These are phyloP conservation scores for Astyanax mexicanus DNA, from an alignment of 2,797 vertebrate genomes.

Conservation along the genomic window DNA sequence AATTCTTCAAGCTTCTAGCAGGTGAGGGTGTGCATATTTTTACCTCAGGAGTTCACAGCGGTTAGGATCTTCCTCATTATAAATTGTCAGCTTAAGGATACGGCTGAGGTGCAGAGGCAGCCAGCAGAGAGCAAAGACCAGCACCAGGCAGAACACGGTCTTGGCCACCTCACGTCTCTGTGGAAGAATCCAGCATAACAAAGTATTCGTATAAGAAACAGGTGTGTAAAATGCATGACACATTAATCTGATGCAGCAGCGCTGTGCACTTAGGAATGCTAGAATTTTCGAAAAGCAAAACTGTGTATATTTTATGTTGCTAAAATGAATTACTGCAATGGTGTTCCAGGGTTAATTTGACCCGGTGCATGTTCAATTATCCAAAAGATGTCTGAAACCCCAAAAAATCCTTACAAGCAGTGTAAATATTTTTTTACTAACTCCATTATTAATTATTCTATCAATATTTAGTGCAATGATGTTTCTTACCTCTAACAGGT, in stretches of 20 bases:
- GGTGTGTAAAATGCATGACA: too few relatives aligned
- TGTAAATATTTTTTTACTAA: too few relatives aligned
- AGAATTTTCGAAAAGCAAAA: background rate
- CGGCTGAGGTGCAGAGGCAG: slow-evolving; percentile 95
- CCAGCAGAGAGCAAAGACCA: slow-evolving; percentile 97
- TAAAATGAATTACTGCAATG: too few relatives aligned
- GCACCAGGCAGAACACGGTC: slow-evolving; percentile 94
- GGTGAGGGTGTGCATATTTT: slow-evolving; percentile 41
- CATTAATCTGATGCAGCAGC: background rate
- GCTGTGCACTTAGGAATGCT: background rate
- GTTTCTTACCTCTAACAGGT: too few relatives aligned
- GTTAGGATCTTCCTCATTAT: slow-evolving; percentile 89
- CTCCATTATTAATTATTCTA: too few relatives aligned
- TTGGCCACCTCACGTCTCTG: slow-evolving; percentile 96
- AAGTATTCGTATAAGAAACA: background rate
- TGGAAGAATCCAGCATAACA: slow-evolving; percentile 28
- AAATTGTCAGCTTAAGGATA: slow-evolving; percentile 93
- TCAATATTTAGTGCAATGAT: too few relatives aligned
- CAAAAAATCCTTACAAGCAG: too few relatives aligned
- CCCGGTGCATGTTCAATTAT: too few relatives aligned
- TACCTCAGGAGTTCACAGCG: slow-evolving; percentile 96
- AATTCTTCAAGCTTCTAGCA: too few relatives aligned
- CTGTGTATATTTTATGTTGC: too few relatives aligned
- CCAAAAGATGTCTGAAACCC: too few relatives aligned
- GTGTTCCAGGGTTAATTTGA: too few relatives aligned